A percentile compares a stretch with the other conserved stretches of the same genome.
These are phyloP conservation scores for Misgurnus anguillicaudatus DNA, from an alignment of 2,113 vertebrate species.

Conservation along the genomic window DNA sequence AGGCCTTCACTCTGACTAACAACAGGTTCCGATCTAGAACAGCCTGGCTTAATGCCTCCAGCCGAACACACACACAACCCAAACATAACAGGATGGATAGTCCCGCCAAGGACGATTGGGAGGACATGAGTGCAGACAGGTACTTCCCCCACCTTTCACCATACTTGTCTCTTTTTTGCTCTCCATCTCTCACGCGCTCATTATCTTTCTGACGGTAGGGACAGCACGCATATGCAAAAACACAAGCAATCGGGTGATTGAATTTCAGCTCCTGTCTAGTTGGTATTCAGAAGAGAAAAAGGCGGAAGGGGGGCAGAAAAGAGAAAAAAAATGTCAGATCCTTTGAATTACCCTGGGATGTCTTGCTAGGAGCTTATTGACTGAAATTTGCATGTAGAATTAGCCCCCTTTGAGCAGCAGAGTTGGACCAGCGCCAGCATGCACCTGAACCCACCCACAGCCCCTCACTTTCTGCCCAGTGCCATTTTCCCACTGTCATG, in stretches of 20 bases:
- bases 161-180: conserved; percentile 21
- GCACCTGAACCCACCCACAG: conserved; percentile 51
- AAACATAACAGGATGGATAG: conserved; percentile 86
- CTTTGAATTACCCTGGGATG: conserved; percentile 98
- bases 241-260: conserved; percentile 93
- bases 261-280: conserved; percentile 96
- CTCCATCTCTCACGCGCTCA: conserved; percentile 74
- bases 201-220: conserved; percentile 87
- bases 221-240: conserved; percentile 93
- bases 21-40: conserved; percentile 85
- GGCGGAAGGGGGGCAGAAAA: conserved; percentile 76
- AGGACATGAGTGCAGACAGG: conserved; percentile 93
- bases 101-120: conserved; percentile 92
- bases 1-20: conserved; percentile 60
- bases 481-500: conserved; percentile 96
- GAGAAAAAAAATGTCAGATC: conserved; percentile 92
- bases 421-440: conserved; percentile 96
- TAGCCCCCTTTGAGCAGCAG: conserved; percentile 92
- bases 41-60: conserved; percentile 61
- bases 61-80: conserved; percentile 80
- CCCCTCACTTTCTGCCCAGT: conserved; percentile 67
- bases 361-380: conserved; percentile 99
- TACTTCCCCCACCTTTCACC: conserved; percentile 61
- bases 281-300: conserved; percentile 90
- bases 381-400: conserved; percentile 99